Base-by-base conservation (phyloP, 2,888 invertebrate species). In the Platycheirus rosarum region DNA sequence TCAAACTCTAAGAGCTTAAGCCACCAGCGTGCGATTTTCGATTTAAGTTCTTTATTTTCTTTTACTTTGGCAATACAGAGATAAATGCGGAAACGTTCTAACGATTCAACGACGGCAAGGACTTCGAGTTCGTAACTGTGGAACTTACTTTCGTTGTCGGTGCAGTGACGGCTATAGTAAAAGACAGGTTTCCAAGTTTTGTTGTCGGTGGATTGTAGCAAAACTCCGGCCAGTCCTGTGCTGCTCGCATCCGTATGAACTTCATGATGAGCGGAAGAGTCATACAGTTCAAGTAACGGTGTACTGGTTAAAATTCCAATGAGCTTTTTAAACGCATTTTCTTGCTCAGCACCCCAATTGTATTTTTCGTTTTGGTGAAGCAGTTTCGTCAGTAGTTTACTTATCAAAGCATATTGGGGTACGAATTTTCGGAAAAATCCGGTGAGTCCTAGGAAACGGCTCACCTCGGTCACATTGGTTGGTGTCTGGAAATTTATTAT, bases 101-200 rank as follows among this genome's bases (percentile, higher is more conserved):
- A 49, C 0, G 88, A 86, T 84, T 87, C 79, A 14, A 89, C 86
- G 8, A 88, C 85, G 0, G 88, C 87, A 13, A 89, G 68, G 8
- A 88, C 87, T 82, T 89, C 88, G 3, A 89, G 65, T 55, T 89
- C 88, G 65, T 88, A 88, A 63, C 87, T 87, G 14, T 84, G 74
- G 51, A 87, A 88, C 3, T 53, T 57, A 26, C 60, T 73, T 46
- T 84, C 76, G 13, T 35, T 49, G 4, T 68, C 68, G 8, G 42
- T 76, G 23, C 73, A 79, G 35, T 84, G 84, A 14, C 73, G 51
- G 44, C 78, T 79, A n/a, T 51, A 76, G 20, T 76, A 76, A 13
- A 76, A 55, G 1, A 77, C 84, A 7, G 74, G 71, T 32, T 70
- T 62, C 44, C 68, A 79, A 18, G 29, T 48, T 6, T 71, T 74